Evolutionary conservation across 2,888 invertebrate genomes (phyloP).

Genomic region (Eudemis profundana): DNA sequence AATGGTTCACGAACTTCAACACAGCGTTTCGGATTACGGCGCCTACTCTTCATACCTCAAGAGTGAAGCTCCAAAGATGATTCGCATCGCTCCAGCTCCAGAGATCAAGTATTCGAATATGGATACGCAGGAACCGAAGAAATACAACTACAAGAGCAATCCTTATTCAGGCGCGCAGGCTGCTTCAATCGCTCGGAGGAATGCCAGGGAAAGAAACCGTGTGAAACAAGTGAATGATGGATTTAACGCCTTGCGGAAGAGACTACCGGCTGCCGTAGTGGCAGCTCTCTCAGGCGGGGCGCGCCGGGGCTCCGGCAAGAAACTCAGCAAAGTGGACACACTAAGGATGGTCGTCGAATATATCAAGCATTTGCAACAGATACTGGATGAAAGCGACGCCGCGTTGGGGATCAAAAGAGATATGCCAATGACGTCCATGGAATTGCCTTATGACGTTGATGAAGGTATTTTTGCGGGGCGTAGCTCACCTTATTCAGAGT

Average conservation of each 20-base stretch:
- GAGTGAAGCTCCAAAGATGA: slow-evolving; percentile 65
- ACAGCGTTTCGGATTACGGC: slow-evolving; percentile 55
- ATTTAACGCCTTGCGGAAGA: slow-evolving; percentile 93
- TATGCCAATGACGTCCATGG: slow-evolving; percentile 47
- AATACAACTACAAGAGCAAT: slow-evolving; percentile 87
- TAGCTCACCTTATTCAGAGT: slow-evolving; percentile 76
- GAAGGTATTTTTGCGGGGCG: slow-evolving; percentile 71
- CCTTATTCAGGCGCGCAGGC: slow-evolving; percentile 87
- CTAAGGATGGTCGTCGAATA: slow-evolving; percentile 95
- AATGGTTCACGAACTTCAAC: slow-evolving; percentile 65
- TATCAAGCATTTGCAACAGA: slow-evolving; percentile 91
- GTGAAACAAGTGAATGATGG: slow-evolving; percentile 98
- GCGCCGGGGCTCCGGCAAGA: slow-evolving; percentile 92
- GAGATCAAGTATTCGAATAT: slow-evolving; percentile 65
- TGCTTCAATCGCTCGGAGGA: slow-evolving; percentile 94
- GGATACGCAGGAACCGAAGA: slow-evolving; percentile 82
- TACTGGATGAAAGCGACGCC: slow-evolving; percentile 90
- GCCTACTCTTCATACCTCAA: slow-evolving; percentile 50
- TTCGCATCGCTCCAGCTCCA: slow-evolving; percentile 84
- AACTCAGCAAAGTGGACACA: slow-evolving; percentile 96
- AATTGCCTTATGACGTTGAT: slow-evolving; percentile 62
- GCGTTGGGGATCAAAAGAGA: slow-evolving; percentile 65
- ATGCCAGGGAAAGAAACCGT: slow-evolving; percentile 97
- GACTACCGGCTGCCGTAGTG: slow-evolving; percentile 92
- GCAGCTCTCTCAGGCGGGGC: slow-evolving; percentile 87